Evolutionary conservation across 2,888 invertebrate species (phyloP), one percentile per base, ranked within the genome.

Genomic region (Pseudeuparius sepicola): DNA sequence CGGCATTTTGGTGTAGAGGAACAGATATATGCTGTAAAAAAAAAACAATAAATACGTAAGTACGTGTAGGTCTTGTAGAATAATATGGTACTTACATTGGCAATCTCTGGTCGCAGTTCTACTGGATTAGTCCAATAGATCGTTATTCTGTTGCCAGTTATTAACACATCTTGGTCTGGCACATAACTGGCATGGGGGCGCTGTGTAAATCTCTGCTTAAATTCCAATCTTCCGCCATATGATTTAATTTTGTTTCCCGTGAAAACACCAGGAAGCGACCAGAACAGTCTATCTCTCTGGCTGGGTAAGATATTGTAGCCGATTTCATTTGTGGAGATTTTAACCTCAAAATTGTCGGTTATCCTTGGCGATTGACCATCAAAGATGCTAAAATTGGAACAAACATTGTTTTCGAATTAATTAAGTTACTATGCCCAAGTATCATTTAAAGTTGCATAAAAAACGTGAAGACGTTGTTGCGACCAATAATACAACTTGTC

Each of bases 181-280:
- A 67, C 65, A 7, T 63, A 61, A 29, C 59, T 52, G 2, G 72
- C 70, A 11, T 68, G 66, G 4, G 67, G 60, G 16, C 57, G 42
- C 32, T 63, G 56, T 0, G 75, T 73, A 48, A 79, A 86, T 37
- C 71, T 69, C 50, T 89, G 77, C 0, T 77, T 78, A 40, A 89
- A 73, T 10, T 75, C 75, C 4, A 94, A 59, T 32, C 70, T 68
- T 1, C 93, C 93, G 1, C 92, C 92, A 55, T 93, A 94, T 0
- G 93, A 89, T 36, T 81, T 71, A 4, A 93, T 68, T 65, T 85
- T 69, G 53, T 83, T 79, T 24, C 82, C 83, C 20, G 75, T 71
- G 49, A 81, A 75, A 23, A 63, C 62, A 20, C 71, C 57, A 4
- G 86, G 85, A 14, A 88, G 59, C 2, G 82, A 79, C 86, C 86